A percentile compares a stretch with the other conserved stretches of the same genome.
Evolutionary conservation across 2,113 vertebrate genomes (phyloP).

Genomic region (Cricetomys ansorgei): DNA sequence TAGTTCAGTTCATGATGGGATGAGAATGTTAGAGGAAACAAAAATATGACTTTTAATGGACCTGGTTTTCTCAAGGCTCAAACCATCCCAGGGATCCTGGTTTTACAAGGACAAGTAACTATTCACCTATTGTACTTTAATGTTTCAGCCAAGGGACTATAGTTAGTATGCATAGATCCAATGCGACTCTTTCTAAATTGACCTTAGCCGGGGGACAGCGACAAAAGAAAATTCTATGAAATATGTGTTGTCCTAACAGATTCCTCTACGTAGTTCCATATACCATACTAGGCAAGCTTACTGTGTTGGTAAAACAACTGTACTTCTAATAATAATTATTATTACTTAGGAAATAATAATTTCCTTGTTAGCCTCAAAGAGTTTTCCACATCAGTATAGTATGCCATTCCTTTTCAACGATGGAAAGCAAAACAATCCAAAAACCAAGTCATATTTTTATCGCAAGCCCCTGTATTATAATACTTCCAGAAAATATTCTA

Average conservation of each 20-base stretch:
- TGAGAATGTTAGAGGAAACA: not conserved
- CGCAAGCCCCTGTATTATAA: not conserved
- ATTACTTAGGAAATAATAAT: too few relatives aligned
- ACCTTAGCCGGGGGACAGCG: not conserved
- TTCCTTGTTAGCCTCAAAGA: not conserved
- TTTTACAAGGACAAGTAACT: not conserved
- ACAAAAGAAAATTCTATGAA: not conserved
- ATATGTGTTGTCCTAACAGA: not conserved
- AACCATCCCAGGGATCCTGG: not conserved
- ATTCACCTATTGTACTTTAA: not conserved
- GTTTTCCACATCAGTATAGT: too few relatives aligned
- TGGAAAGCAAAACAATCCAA: not conserved
- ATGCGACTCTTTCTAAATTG: not conserved
- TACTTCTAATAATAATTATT: too few relatives aligned
- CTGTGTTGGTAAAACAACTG: not conserved
- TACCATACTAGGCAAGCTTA: not conserved
- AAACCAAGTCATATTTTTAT: not conserved
- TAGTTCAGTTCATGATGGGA: not conserved
- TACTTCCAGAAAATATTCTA: not conserved
- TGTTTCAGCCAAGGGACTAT: not conserved
- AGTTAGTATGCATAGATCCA: not conserved
- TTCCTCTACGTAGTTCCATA: not conserved
- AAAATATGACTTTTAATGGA: not conserved
- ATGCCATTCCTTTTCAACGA: not conserved
- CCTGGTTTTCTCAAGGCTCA: not conserved